Evolutionary conservation across 2,888 invertebrate species (phyloP).

Genomic region (Protodeltote pygarga): DNA sequence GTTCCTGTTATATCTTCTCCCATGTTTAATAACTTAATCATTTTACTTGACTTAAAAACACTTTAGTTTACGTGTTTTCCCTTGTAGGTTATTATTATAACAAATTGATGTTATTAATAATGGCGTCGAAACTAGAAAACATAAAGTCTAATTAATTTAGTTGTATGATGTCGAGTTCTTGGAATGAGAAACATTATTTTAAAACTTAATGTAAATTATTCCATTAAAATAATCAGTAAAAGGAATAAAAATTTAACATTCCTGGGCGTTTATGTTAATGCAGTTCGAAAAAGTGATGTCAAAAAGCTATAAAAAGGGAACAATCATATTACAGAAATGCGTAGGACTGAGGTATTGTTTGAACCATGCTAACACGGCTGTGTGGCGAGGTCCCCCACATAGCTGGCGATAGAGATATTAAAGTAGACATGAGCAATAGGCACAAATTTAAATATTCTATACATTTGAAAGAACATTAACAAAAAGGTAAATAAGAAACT

Average conservation of each 20-base stretch:
- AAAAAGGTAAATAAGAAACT: conserved; percentile 3
- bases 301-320: conserved; percentile 26
- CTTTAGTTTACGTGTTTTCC: conserved; percentile 13
- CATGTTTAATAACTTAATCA: conserved; percentile 40
- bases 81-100: conserved; percentile 18
- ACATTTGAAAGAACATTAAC: conserved; percentile 1
- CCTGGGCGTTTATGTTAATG: background rate
- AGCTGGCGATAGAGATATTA: conserved; percentile 46
- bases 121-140: conserved; percentile 1
- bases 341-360: conserved; percentile 47
- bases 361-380: conserved; percentile 44
- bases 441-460: conserved; percentile 30
- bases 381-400: conserved; percentile 47
- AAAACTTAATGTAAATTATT: too few relatives aligned
- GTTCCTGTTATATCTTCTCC: conserved; percentile 18
- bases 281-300: background rate
- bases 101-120: conserved; percentile 29
- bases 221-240: too few relatives aligned
- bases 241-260: too few relatives aligned
- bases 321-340: conserved; percentile 42
- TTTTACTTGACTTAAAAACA: conserved; percentile 24
- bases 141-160: conserved; percentile 7
- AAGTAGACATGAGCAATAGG: conserved; percentile 20
- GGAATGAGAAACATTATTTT: background rate
- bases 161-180: background rate